Percentiles rank a stretch among this genome's conserved stretches.
Conservation (phyloP, 2,797 vertebrate genomes). For the Mus minutoides region DNA sequence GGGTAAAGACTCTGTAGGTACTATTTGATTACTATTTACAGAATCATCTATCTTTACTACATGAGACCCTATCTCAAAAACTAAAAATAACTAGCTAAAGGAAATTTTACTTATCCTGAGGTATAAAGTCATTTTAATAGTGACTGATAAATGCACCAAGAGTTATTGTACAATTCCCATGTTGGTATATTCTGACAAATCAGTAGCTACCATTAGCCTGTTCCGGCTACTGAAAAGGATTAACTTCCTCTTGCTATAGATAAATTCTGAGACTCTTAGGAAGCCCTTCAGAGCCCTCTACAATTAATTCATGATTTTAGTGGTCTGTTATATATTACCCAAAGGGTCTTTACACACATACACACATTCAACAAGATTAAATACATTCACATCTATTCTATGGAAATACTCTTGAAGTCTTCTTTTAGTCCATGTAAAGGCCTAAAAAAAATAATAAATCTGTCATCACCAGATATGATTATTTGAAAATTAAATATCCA, state of each 20-base stretch:
- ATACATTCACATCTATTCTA: constrained; percentile 11
- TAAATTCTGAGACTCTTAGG: constrained; percentile 21
- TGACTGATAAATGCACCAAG: neutral
- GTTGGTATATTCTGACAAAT: constrained; percentile 14
- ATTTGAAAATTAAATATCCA: constrained; percentile 1
- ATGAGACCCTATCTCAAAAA: neutral
- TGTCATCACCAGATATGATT: constrained; percentile 10
- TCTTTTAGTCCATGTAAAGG: constrained; percentile 31
- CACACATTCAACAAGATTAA: neutral
- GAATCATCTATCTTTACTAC: neutral
- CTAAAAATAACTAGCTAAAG: neutral
- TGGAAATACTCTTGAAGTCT: neutral
- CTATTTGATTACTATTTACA: neutral
- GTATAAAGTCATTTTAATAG: constrained; percentile 36
- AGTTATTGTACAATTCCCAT: neutral
- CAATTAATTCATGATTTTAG: neutral
- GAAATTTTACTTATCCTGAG: neutral
- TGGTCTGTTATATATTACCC: neutral
- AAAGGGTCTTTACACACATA: neutral
- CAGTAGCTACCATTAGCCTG: constrained; percentile 3
- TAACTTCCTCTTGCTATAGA: neutral
- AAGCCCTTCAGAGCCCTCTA: neutral
- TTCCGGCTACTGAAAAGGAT: constrained; percentile 10
- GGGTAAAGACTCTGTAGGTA: neutral
- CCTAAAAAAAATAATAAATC: constrained; percentile 31